Conservation (phyloP, 1,140 invertebrate species). For the Leptonema lineaticorne region DNA sequence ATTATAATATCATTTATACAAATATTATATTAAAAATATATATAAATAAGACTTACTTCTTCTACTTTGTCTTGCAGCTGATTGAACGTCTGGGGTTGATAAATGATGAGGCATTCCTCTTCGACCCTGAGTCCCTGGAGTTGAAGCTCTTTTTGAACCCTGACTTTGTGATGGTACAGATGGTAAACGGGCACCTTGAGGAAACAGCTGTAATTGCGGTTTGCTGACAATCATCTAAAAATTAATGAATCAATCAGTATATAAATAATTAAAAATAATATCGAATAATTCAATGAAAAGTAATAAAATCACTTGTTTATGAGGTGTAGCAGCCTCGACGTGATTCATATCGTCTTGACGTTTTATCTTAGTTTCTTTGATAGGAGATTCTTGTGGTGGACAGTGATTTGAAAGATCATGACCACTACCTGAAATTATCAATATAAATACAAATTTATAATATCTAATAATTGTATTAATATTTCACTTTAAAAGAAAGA, state of each 20-base stretch:
- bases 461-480: no score
- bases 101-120: conserved; percentile 35
- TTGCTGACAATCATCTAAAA: conserved; percentile 21
- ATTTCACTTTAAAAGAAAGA: no score
- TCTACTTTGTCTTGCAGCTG: conserved; percentile 30
- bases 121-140: conserved; percentile 30
- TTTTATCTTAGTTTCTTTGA: conserved; percentile 13
- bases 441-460: no score
- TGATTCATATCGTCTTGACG: conserved; percentile 11
- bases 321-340: conserved; percentile 12
- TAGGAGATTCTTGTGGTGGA: neutral
- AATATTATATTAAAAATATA: conserved; percentile 2
- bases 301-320: conserved; percentile 29
- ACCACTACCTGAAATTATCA: conserved; percentile 28
- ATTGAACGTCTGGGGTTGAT: conserved; percentile 39
- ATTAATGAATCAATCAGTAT: neutral
- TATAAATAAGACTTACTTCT: conserved; percentile 28
- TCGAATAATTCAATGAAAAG: neutral
- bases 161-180: neutral
- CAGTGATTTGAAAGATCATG: conserved; percentile 34
- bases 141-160: conserved; percentile 28
- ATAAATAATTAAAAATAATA: neutral
- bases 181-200: conserved; percentile 25
- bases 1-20: neutral
- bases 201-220: conserved; percentile 37